Evolutionary conservation across 2,113 vertebrate genomes (phyloP), one percentile per base, ranked within the genome.

Genomic region (Ondatra zibethicus): DNA sequence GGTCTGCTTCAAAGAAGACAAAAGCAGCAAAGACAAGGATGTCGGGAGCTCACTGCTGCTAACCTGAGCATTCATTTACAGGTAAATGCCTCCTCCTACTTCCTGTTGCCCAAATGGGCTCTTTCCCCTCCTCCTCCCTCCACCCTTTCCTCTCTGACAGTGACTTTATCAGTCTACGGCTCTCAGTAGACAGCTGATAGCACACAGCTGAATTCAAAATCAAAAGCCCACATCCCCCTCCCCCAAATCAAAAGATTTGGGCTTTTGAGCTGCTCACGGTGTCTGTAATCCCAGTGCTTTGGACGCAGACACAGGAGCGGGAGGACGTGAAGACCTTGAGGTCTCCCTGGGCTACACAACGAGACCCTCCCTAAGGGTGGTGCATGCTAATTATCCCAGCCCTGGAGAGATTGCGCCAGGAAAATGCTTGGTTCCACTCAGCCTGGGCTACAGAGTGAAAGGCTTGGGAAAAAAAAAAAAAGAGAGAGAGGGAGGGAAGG

Each of bases 31-130:
- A 0, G 12, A 14, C 8, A 1, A 50, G 8, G 63, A 8, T 0
- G 52, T 3, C 50, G 4, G 42, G 42, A n/a, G 50, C n/a, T 91
- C 23, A 21, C 84, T 75, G 52, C 77, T 39, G 66, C 84, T 78
- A 75, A 87, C 94, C 95, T 7, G 45, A 61, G 75, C n/a, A 47
- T 81, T 93, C 96, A 96, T 97, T 98, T 96, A 95, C 95, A 97
- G 96, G 96, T 95, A 97, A 97, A 97, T 97, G 91, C 88, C 72
- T 82, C 95, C 87, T 58, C 91, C 87, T 58, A 92, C 96, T 97
- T 97, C 97, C 97, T 86, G 96, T 89, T 70, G 88, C 94, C 82
- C 76, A 50, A 73, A 58, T 17, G 36, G 31, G 78, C 50, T 33
- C n/a, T 52, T 82, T 88, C 86, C 91, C 89, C 91, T 89, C 55